A percentile compares a stretch with the other conserved stretches of the same genome.
Conservation (phyloP, 2,888 invertebrate species). For the Hydrotaea cyrtoneurina region DNA sequence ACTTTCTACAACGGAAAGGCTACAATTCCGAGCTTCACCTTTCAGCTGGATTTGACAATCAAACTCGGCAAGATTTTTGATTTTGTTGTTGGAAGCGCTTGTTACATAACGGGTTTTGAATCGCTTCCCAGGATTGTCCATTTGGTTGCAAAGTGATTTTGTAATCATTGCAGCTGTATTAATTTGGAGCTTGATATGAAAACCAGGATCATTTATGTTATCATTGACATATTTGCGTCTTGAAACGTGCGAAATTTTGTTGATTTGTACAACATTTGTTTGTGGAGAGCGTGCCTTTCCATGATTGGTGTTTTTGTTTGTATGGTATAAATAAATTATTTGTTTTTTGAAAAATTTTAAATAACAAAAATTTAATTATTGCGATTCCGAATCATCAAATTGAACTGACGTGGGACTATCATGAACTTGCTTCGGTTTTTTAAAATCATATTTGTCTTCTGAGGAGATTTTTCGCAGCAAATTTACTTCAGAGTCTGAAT, state of each 20-base stretch:
- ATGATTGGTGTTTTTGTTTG: not conserved
- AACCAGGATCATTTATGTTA: conserved; percentile 11
- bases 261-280: conserved; percentile 41
- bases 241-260: conserved; percentile 30
- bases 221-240: conserved; percentile 32
- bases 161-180: conserved; percentile 38
- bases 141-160: too few relatives aligned
- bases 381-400: too few relatives aligned
- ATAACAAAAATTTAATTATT: too few relatives aligned
- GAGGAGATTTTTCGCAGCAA: too few relatives aligned
- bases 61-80: conserved; percentile 37
- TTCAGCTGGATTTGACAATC: conserved; percentile 6
- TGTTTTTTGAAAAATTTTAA: too few relatives aligned
- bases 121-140: too few relatives aligned
- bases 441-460: too few relatives aligned
- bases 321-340: too few relatives aligned
- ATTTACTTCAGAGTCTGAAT: too few relatives aligned
- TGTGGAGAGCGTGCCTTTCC: not conserved
- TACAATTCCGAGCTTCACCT: conserved; percentile 16
- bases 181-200: not conserved
- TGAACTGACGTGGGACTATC: too few relatives aligned
- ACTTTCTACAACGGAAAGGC: conserved; percentile 1
- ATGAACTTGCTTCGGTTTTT: too few relatives aligned
- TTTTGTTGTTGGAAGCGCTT: conserved; percentile 41
- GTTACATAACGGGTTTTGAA: conserved; percentile 42